phyloP scores from a whole-genome alignment of 2,888 invertebrate genomes.

The Cephus pygmeus region DNA sequence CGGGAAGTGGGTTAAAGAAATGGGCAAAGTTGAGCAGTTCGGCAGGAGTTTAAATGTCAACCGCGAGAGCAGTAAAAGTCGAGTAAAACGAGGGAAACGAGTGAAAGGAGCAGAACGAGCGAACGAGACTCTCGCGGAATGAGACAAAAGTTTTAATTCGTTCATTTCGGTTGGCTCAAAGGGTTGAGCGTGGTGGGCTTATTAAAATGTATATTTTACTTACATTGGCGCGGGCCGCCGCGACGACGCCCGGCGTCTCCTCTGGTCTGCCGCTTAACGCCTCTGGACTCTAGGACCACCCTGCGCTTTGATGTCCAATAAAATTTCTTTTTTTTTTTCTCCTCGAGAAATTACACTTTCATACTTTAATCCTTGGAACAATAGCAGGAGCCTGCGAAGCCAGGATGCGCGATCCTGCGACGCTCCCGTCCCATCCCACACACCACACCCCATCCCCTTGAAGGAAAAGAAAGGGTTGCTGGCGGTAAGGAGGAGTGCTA shows the following conservation, averaged over 20 bases:
- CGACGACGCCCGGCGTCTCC: not conserved
- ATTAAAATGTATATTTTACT: constrained; percentile 63
- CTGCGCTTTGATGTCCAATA: constrained; percentile 10
- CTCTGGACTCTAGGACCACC: not conserved
- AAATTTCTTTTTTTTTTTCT: constrained; percentile 24
- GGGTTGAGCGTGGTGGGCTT: constrained; percentile 59
- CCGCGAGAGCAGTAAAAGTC: constrained; percentile 59
- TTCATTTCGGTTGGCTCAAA: constrained; percentile 62
- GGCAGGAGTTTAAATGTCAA: constrained; percentile 58
- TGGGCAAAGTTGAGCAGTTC: constrained; percentile 60
- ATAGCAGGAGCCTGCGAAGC: constrained; percentile 40
- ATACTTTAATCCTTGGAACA: constrained; percentile 60
- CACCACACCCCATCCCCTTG: constrained; percentile 9
- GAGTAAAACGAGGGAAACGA: constrained; percentile 23
- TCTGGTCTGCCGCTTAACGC: not conserved
- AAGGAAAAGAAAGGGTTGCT: constrained; percentile 18
- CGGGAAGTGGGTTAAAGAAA: constrained; percentile 30
- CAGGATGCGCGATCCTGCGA: not conserved
- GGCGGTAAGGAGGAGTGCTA: constrained; percentile 45
- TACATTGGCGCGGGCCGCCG: constrained; percentile 18
- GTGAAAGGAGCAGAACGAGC: constrained; percentile 9
- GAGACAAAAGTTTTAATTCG: constrained; percentile 65
- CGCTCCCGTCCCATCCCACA: not conserved
- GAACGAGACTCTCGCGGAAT: constrained; percentile 35
- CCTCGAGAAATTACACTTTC: constrained; percentile 57